Conservation (phyloP, 2,797 vertebrate species). For the Typhlichthys eigenmanni region DNA sequence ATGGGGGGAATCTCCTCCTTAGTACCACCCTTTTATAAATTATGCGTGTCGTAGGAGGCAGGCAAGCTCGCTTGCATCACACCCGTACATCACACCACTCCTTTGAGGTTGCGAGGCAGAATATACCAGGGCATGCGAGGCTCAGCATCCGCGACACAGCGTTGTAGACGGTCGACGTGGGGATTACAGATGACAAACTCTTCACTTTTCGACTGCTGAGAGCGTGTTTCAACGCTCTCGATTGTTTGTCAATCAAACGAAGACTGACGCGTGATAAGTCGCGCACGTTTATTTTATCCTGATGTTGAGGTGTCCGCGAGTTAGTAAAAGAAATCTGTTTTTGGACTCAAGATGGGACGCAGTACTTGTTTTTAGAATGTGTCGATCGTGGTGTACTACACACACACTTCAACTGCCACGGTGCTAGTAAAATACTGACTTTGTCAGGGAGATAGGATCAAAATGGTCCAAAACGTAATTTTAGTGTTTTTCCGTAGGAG, state of each 20-base stretch:
- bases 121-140: slow-evolving; percentile 25
- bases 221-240: too few relatives aligned
- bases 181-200: neutral
- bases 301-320: slow-evolving; percentile 65
- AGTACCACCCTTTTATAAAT: slow-evolving; percentile 57
- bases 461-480: slow-evolving; percentile 96
- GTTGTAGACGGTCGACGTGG: neutral
- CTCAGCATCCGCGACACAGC: slow-evolving; percentile 32
- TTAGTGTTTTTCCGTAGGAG: slow-evolving; percentile 98
- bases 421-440: slow-evolving; percentile 40
- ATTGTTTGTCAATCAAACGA: too few relatives aligned
- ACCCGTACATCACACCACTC: slow-evolving; percentile 30
- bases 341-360: slow-evolving; percentile 59
- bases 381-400: slow-evolving; percentile 48
- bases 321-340: slow-evolving; percentile 35
- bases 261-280: slow-evolving; percentile 1
- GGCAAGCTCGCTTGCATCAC: slow-evolving; percentile 36
- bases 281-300: slow-evolving; percentile 36
- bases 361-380: slow-evolving; percentile 51
- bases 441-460: slow-evolving; percentile 1
- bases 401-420: slow-evolving; percentile 24
- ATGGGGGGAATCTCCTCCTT: slow-evolving; percentile 65
- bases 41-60: slow-evolving; percentile 43
- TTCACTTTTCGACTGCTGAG: too few relatives aligned
- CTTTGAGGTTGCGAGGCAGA: slow-evolving; percentile 39